Evolutionary conservation across 1,140 invertebrate genomes (phyloP), one percentile per base, ranked within the genome.

Genomic region (Brachionus paranguensis): DNA sequence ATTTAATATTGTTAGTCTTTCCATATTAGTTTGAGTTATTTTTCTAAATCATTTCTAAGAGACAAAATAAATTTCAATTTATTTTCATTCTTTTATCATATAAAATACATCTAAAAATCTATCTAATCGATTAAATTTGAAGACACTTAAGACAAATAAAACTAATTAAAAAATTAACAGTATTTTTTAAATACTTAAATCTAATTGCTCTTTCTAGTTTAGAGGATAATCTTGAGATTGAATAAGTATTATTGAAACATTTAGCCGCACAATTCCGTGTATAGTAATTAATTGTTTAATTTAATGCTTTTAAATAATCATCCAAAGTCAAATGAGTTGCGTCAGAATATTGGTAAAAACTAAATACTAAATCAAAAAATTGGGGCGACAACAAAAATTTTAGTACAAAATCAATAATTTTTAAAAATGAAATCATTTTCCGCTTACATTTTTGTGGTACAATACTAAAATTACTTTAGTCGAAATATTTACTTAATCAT

Each of bases 91-190:
- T 5, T 37, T 68, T 29, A 68, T 33, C 17, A 33, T 24, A 68
- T 37, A 37, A 37, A 68, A 68, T 17, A 68, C 12, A 33, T 33
- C 65, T 33, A 68, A 68, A 47, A 33, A 68, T 68, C 65, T 68
- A 68, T 68, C 29, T 33, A 68, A 68, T 33, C 14, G 24, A 68
- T 68, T 37, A 68, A 68, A 33, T 33, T 68, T 29, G 11, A 68
- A 68, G 65, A 12, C 33, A 68, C 65, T 68, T 68, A 68, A 68
- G 33, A 68, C 27, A 68, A 68, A 68, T 8, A 14, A 68, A 68
- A 68, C 65, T 68, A 68, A 68, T 68, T 68, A 68, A 68, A 60
- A 60, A 60, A 60, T 60, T 60, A 60, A 20, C 53, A 60, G 20
- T 27, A 20, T 60, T 60, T 7, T 60, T 60, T 20, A 60, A 60